Conservation (phyloP, 2,797 vertebrate species). For the Ambastaia sidthimunki region DNA sequence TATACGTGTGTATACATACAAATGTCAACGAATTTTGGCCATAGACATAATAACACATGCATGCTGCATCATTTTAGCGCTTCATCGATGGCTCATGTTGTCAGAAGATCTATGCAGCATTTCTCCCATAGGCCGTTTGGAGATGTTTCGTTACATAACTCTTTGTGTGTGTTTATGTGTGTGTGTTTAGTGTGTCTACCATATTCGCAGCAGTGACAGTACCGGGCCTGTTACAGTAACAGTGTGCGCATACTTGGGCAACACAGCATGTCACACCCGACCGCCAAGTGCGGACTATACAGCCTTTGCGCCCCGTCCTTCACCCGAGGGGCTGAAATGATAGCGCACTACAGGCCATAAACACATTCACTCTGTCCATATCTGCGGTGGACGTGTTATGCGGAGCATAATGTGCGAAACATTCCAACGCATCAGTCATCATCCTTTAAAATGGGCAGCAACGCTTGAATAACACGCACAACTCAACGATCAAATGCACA, state of each 20-base stretch:
- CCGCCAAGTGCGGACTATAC: conserved; percentile 42
- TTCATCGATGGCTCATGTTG: conserved; percentile 48
- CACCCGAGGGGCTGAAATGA: conserved; percentile 36
- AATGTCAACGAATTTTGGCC: background rate
- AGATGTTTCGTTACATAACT: conserved; percentile 80
- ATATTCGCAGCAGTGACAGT: conserved; percentile 61
- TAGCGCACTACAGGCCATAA: conserved; percentile 34
- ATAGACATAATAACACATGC: conserved; percentile 15
- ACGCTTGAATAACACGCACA: conserved; percentile 40
- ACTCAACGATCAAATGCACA: conserved; percentile 5
- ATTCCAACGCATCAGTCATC: conserved; percentile 76
- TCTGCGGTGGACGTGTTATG: conserved; percentile 64
- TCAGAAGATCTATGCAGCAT: conserved; percentile 66
- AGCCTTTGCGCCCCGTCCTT: conserved; percentile 48
- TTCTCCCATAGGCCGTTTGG: conserved; percentile 74
- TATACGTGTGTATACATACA: background rate
- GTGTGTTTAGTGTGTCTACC: conserved; percentile 71
- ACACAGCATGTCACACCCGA: conserved; percentile 60
- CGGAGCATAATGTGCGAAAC: conserved; percentile 54
- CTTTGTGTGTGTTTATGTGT: conserved; percentile 60
- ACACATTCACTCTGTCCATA: conserved; percentile 43
- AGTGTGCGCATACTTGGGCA: conserved; percentile 55
- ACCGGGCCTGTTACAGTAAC: conserved; percentile 57
- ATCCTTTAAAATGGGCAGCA: conserved; percentile 21
- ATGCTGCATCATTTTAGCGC: conserved; percentile 45